Conservation (phyloP, 2,888 invertebrate species). For the Mamestra brassicae region DNA sequence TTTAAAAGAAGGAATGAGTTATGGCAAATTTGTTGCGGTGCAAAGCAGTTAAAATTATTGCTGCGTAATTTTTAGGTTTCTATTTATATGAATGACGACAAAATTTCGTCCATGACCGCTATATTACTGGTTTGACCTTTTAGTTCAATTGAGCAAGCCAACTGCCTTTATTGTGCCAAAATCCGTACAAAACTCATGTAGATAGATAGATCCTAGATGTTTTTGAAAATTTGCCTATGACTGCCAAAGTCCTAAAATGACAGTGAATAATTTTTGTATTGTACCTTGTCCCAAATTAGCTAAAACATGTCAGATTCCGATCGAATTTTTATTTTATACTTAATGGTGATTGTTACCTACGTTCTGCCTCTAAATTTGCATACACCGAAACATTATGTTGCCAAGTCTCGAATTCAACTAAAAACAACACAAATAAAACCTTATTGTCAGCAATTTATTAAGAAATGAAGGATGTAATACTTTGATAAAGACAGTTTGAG, state of each 20-base stretch:
- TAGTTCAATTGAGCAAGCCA: constrained; percentile 35
- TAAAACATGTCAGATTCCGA: constrained; percentile 6
- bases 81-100: constrained; percentile 34
- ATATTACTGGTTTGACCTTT: constrained; percentile 45
- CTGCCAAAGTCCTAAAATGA: not conserved
- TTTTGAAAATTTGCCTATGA: not conserved
- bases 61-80: constrained; percentile 21
- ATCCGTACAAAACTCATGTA: constrained; percentile 3
- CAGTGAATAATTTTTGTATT: not conserved
- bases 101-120: constrained; percentile 40
- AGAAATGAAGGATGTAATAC: constrained; percentile 37
- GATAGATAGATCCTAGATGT: not conserved
- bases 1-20: not conserved
- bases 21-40: not conserved
- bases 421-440: constrained; percentile 33
- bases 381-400: constrained; percentile 18
- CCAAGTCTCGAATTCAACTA: constrained; percentile 12
- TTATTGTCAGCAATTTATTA: constrained; percentile 47
- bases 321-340: constrained; percentile 15
- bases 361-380: constrained; percentile 24
- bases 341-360: constrained; percentile 20
- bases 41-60: constrained; percentile 6
- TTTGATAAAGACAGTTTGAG: constrained; percentile 27
- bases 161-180: constrained; percentile 4
- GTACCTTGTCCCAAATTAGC: not conserved